Evolutionary conservation across 2,888 invertebrate genomes (phyloP).

Genomic region (Zhengitettix transpicula): DNA sequence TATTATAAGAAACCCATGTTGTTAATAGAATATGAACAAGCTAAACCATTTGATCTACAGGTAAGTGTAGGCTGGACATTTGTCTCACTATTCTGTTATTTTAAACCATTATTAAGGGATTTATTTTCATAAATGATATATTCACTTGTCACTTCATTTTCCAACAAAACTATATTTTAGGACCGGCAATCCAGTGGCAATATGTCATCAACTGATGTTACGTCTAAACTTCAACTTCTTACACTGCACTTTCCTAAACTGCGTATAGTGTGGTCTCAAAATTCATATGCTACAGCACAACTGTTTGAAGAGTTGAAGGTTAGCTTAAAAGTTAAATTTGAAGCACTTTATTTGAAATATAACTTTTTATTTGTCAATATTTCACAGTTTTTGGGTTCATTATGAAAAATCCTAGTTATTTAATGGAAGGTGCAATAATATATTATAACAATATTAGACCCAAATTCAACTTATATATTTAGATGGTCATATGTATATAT

Average conservation of each 20-base stretch:
- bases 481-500: no score
- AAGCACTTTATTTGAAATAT: no score
- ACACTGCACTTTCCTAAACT: slow-evolving; percentile 89
- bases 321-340: no score
- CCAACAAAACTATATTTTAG: not conserved
- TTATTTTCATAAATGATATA: not conserved
- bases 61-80: slow-evolving; percentile 26
- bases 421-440: no score
- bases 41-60: slow-evolving; percentile 78
- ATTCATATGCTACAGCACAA: slow-evolving; percentile 90
- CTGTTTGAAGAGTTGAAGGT: slow-evolving; percentile 90
- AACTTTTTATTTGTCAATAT: no score
- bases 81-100: not conserved
- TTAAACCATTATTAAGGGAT: not conserved
- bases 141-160: not conserved
- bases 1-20: slow-evolving; percentile 76
- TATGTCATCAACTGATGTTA: slow-evolving; percentile 61
- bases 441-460: no score
- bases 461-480: no score
- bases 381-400: no score
- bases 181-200: slow-evolving; percentile 42
- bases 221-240: slow-evolving; percentile 76
- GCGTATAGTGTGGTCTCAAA: slow-evolving; percentile 89
- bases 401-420: no score
- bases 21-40: slow-evolving; percentile 90